Base-by-base conservation (phyloP, 2,888 invertebrate genomes). In the Belgica antarctica region DNA sequence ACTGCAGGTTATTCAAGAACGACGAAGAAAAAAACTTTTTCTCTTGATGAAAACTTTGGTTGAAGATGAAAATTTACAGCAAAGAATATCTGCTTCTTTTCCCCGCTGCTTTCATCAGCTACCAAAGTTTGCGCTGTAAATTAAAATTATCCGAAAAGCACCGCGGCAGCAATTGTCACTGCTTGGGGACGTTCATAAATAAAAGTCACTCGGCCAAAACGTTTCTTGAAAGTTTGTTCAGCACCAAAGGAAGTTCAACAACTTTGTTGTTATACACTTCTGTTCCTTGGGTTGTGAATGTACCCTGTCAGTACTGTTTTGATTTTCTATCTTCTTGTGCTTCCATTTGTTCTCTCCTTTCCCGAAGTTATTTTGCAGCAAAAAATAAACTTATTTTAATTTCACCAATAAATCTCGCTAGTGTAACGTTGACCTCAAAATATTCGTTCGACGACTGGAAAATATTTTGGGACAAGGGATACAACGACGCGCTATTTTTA, bases 361-460 rank as follows among this genome's bases (percentile, higher is more conserved):
- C n/a, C 31, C 31, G 10, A n/a, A n/a, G n/a, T n/a, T n/a, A n/a
- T n/a, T n/a, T n/a, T n/a, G n/a, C n/a, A n/a, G n/a, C n/a, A n/a
- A n/a, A n/a, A 31, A 31, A n/a, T n/a, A 41, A 41, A 41, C n/a
- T n/a, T n/a, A 41, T 41, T 41, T 41, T 41, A 41, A 10, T 41
- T 41, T 41, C 3, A 41, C n/a, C 41, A 10, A 41, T 41, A 41
- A 41, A 41, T 41, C 41, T n/a, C 41, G 41, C 41, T 41, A 2
- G n/a, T n/a, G 41, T 41, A n/a, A 41, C 41, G 41, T 5, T 41
- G 41, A 41, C 41, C 41, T 41, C 4, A 41, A 59, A 59, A n/a
- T 59, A 19, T 22, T 52, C 17, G 19, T 24, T 27, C 59, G 24
- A 27, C 27, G 24, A 22, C 12, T 59, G 12, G 27, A 15, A 22